Percentiles rank a stretch among this genome's conserved stretches.
Evolutionary conservation across 2,113 vertebrate species (phyloP).

Genomic region (Lichenostomus cassidix): DNA sequence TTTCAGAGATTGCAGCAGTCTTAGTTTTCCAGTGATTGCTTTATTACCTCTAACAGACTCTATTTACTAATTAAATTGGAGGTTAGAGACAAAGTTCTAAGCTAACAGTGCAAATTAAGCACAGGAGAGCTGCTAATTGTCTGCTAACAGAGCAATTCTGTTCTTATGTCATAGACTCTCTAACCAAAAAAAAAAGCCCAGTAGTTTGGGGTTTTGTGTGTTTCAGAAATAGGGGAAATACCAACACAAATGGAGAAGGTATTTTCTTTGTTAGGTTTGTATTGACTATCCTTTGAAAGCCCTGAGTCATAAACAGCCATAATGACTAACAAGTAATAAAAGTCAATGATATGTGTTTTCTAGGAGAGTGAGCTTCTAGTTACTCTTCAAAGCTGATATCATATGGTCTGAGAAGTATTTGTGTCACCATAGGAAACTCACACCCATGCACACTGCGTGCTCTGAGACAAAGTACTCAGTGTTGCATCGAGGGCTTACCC

Average conservation of each 20-base stretch:
- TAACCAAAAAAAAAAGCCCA: background rate
- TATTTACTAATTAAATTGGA: background rate
- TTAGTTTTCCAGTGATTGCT: background rate
- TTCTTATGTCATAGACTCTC: background rate
- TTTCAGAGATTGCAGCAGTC: background rate
- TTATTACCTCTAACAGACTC: background rate
- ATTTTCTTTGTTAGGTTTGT: background rate
- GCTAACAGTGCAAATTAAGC: background rate
- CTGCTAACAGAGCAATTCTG: background rate
- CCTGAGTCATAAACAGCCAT: rapidly evolving
- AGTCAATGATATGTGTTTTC: background rate
- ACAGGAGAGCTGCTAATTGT: background rate
- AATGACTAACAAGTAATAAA: background rate
- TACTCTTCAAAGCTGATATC: background rate
- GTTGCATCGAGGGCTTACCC: background rate
- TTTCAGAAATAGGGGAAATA: background rate
- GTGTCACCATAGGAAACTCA: rapidly evolving
- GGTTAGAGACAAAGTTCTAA: background rate
- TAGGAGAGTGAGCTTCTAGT: background rate
- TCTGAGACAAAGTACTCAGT: background rate
- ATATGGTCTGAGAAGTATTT: background rate
- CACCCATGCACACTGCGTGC: rapidly evolving
- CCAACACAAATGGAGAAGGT: background rate
- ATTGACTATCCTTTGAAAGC: background rate
- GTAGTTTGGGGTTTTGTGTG: background rate